phyloP scores from a whole-genome alignment of 2,888 invertebrate species.

The Oscheius sp. region DNA sequence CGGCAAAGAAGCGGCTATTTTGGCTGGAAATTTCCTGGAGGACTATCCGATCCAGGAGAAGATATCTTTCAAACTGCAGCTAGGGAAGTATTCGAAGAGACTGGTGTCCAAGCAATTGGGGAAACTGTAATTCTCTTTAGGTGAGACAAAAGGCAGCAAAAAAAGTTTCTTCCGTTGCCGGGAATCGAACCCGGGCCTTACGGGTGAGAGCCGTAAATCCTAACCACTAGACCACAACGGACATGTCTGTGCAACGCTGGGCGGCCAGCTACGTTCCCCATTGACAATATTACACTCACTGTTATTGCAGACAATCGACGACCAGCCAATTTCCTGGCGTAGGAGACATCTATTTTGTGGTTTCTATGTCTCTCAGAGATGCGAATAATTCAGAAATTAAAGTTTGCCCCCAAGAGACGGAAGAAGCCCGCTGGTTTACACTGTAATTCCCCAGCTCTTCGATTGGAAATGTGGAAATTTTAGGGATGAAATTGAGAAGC shows the following conservation, averaged over 20 bases:
- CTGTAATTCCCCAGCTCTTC: neutral
- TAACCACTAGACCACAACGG: slow-evolving; percentile 28
- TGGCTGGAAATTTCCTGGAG: slow-evolving; percentile 31
- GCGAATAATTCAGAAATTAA: neutral
- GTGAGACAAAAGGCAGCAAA: neutral
- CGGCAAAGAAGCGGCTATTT: neutral
- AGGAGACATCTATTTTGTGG: slow-evolving; percentile 27
- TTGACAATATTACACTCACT: neutral
- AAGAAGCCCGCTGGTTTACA: slow-evolving; percentile 27
- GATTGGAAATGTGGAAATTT: too few relatives aligned
- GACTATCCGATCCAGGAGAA: slow-evolving; percentile 25
- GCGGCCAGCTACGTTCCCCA: too few relatives aligned
- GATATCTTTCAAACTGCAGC: slow-evolving; percentile 13
- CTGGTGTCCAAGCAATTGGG: slow-evolving; percentile 7
- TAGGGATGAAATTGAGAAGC: slow-evolving; percentile 10
- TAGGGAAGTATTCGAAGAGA: slow-evolving; percentile 26
- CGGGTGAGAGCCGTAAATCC: slow-evolving; percentile 27
- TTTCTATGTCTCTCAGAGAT: slow-evolving; percentile 15
- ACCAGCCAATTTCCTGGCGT: slow-evolving; percentile 3
- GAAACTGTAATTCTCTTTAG: slow-evolving; percentile 16
- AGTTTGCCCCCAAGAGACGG: slow-evolving; percentile 22
- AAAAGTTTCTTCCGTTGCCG: slow-evolving; percentile 22
- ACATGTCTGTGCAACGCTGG: too few relatives aligned
- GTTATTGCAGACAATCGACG: slow-evolving; percentile 6
- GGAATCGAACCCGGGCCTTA: slow-evolving; percentile 26